phyloP scores from a whole-genome alignment of 2,113 vertebrate genomes.

The Apus apus region DNA sequence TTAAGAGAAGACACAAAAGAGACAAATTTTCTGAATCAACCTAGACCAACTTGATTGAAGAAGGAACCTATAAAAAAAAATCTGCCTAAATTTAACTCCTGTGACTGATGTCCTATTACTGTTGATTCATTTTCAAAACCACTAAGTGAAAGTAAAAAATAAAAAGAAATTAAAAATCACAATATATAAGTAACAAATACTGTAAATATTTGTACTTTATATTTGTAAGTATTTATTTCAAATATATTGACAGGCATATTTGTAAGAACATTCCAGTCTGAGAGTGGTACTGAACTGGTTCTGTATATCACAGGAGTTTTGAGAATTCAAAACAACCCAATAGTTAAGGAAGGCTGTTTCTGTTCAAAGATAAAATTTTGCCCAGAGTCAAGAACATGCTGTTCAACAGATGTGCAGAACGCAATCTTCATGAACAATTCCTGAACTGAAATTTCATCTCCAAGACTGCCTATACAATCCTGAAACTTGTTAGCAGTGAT shows the following conservation, averaged over 20 bases:
- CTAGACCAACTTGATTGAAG: not conserved
- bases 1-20: not conserved
- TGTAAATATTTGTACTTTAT: not conserved
- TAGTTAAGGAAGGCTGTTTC: not conserved
- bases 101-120: not conserved
- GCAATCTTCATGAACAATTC: not conserved
- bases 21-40: not conserved
- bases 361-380: not conserved
- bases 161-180: not conserved
- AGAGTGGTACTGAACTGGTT: not conserved
- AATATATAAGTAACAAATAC: not conserved
- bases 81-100: not conserved
- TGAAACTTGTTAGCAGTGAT: not conserved
- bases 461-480: not conserved
- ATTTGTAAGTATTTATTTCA: not conserved
- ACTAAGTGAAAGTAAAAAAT: not conserved
- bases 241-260: not conserved
- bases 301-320: not conserved
- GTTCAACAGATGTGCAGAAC: not conserved
- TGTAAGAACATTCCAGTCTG: not conserved
- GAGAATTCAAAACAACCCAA: not conserved
- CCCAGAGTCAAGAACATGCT: not conserved
- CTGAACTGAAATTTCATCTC: not conserved
- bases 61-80: not conserved
- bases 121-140: not conserved